Evolutionary conservation across 2,888 invertebrate species (phyloP), one percentile per base, ranked within the genome.

Genomic region (Smittia aterrima): DNA sequence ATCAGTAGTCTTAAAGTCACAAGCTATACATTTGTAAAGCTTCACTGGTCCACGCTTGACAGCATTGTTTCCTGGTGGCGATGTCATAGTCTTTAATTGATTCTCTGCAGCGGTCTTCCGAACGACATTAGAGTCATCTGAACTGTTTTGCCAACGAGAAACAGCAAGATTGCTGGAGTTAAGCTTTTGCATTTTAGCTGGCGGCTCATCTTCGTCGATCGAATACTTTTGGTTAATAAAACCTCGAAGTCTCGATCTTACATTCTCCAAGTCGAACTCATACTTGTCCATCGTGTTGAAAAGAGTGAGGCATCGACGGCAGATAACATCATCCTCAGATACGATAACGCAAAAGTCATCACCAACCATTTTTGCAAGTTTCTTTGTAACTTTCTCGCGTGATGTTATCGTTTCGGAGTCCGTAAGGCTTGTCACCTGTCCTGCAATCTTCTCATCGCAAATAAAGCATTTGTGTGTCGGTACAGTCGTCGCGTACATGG

Each of bases 341-440:
- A 85, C 82, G 75, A 85, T 82, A 1, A 85, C 84, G 78, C 84
- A 79, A 77, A 83, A 85, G 7, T 82, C 82, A 78, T 84, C 83
- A 27, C 85, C 85, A 73, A 85, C 81, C 66, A 85, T 78, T 78
- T 84, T 83, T 1, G 83, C 84, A 77, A 85, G 81, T 80, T 85
- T 85, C 76, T 84, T 84, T 70, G 85, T 84, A 72, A 84, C 80
- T 76, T 83, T 83, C 70, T 83, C 83, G 70, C 82, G 80, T 11
- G 84, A 82, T 77, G 82, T 81, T 32, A 82, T 79, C 72, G 84
- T 84, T 58, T 78, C 77, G 78, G 82, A 80, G 40, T 83, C 83
- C 53, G 82, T 80, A 0, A 84, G 77, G 74, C 81, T 80, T 22
- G 79, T 79, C 74, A 80, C 80, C 74, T 78, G 80, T 1, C 79